Conservation (phyloP, 2,888 invertebrate species). For the Leptopilina drosophilae region DNA sequence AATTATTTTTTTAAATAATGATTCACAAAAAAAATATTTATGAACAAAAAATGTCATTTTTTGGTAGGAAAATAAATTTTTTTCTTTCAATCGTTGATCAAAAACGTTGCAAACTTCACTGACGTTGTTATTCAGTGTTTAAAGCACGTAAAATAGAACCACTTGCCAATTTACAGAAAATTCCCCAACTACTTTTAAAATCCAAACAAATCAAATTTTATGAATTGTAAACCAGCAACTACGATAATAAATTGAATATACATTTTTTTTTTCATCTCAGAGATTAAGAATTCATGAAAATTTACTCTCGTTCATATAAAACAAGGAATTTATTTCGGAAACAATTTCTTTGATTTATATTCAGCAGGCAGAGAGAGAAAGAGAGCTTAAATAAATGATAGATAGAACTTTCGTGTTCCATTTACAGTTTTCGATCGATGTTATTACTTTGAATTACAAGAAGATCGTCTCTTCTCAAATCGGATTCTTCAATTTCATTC, state of each 20-base stretch:
- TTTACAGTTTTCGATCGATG: conserved; percentile 19
- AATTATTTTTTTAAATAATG: no score
- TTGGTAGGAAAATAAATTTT: no score
- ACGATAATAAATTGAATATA: background rate
- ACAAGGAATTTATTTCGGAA: conserved; percentile 19
- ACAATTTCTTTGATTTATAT: conserved; percentile 9
- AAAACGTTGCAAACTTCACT: no score
- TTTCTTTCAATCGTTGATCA: no score
- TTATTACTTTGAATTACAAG: conserved; percentile 10
- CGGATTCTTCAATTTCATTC: background rate
- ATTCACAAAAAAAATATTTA: no score
- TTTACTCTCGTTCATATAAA: background rate
- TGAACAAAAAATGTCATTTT: no score
- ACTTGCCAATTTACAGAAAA: no score
- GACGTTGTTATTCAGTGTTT: no score
- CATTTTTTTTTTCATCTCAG: background rate
- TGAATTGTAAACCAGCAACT: background rate
- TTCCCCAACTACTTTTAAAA: background rate
- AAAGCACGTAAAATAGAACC: no score
- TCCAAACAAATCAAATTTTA: background rate
- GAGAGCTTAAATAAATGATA: conserved; percentile 20
- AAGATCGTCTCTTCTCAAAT: conserved; percentile 8
- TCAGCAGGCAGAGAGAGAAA: background rate
- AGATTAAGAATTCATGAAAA: conserved; percentile 4
- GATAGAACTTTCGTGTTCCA: conserved; percentile 25